A percentile compares a stretch with the other conserved stretches of the same genome.
phyloP scores from a whole-genome alignment of 64 coral and sea anemone species.

The Exaiptasia diaphana region DNA sequence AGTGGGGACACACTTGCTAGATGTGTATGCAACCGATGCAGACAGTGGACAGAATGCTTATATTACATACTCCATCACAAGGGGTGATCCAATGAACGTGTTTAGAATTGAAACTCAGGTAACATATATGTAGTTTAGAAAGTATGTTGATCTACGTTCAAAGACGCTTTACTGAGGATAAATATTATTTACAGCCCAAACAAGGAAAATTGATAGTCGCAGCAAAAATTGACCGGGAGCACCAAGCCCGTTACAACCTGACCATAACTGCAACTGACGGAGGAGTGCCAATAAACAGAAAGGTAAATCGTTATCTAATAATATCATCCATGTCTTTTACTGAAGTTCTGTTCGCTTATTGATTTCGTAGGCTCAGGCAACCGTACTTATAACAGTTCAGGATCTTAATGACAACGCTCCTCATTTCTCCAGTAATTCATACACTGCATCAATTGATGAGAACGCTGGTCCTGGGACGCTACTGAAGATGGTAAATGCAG shows the following conservation, averaged over 20 bases:
- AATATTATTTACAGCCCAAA: conserved; percentile 7
- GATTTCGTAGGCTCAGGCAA: conserved; percentile 44
- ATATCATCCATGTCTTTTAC: not conserved
- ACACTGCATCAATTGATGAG: conserved; percentile 72
- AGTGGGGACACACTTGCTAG: conserved; percentile 31
- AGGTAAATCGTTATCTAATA: conserved; percentile 13
- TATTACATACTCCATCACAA: conserved; percentile 66
- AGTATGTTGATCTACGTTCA: too few relatives aligned
- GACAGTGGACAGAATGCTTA: conserved; percentile 91
- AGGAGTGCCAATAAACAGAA: conserved; percentile 70
- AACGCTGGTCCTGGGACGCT: conserved; percentile 53
- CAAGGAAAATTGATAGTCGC: conserved; percentile 65
- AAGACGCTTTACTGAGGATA: too few relatives aligned
- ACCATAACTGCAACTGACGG: conserved; percentile 68
- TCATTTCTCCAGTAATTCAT: conserved; percentile 51
- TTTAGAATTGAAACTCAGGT: conserved; percentile 73
- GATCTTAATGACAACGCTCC: conserved; percentile 86
- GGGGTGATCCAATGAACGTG: conserved; percentile 49
- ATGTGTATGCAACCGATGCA: conserved; percentile 78
- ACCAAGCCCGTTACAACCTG: conserved; percentile 54
- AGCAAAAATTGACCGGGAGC: conserved; percentile 64
- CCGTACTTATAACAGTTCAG: conserved; percentile 63
- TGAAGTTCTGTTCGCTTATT: not conserved
- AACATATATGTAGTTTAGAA: not conserved
- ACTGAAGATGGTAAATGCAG: conserved; percentile 50